Conservation (phyloP, 2,113 vertebrate genomes). For the Rhabdomys dilectus region DNA sequence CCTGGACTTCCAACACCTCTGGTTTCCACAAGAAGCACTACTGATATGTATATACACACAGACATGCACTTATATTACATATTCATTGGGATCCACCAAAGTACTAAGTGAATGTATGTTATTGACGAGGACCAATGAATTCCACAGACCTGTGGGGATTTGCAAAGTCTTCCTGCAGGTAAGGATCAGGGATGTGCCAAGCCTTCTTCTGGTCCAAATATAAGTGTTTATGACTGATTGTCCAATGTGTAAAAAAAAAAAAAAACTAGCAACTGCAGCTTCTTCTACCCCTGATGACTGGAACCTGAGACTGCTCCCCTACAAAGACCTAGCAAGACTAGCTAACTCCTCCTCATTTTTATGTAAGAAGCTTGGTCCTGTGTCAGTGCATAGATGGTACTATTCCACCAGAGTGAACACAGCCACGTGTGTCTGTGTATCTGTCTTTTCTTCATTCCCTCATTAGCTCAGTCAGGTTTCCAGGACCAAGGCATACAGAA, state of each 20-base stretch:
- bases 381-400: not conserved
- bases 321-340: not conserved
- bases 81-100: not conserved
- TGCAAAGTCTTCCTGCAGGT: not conserved
- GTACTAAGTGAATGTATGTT: not conserved
- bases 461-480: not conserved
- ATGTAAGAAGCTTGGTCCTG: not conserved
- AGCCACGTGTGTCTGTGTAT: not conserved
- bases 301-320: not conserved
- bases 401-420: not conserved
- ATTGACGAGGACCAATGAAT: not conserved
- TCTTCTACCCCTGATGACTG: not conserved
- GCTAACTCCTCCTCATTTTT: not conserved
- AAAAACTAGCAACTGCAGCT: not conserved
- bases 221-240: not conserved
- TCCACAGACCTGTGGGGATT: not conserved
- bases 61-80: not conserved
- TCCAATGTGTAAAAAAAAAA: not conserved
- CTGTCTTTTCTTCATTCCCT: not conserved
- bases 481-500: not conserved
- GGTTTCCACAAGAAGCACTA: not conserved
- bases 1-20: not conserved
- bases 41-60: not conserved
- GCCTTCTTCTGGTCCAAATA: not conserved
- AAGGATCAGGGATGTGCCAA: not conserved